A percentile compares a stretch with the other conserved stretches of the same genome.
phyloP scores from a whole-genome alignment of 1,140 invertebrate species.

The Bilobella aurantiaca region DNA sequence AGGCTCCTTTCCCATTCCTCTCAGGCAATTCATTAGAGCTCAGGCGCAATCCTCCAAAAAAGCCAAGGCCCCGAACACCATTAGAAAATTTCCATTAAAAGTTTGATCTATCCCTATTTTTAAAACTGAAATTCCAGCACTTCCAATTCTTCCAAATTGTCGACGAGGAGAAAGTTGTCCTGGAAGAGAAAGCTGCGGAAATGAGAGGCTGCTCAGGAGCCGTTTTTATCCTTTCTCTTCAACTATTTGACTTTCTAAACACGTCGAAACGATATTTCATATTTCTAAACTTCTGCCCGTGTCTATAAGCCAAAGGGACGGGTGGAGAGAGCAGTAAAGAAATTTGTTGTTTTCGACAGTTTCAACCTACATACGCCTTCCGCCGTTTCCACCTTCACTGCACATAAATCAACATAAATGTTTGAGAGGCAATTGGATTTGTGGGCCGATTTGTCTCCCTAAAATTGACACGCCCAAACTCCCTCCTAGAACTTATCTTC shows the following conservation, averaged over 20 bases:
- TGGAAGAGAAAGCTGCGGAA: too few species aligned
- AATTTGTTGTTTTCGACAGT: conserved; percentile 32
- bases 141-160: too few species aligned
- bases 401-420: conserved; percentile 35
- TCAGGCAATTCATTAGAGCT: conserved; percentile 2
- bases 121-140: too few species aligned
- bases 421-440: conserved; percentile 33
- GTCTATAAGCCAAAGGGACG: not conserved
- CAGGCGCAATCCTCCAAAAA: not conserved
- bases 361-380: conserved; percentile 4
- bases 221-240: too few species aligned
- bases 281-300: conserved; percentile 26
- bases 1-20: not conserved
- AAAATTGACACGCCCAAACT: conserved; percentile 33
- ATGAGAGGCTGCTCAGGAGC: too few species aligned
- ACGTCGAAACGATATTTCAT: conserved; percentile 21
- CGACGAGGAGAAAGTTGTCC: not conserved
- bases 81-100: too few species aligned
- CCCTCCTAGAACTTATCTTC: conserved; percentile 26
- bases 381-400: conserved; percentile 5
- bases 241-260: conserved; percentile 10
- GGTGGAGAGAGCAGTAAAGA: conserved; percentile 9
- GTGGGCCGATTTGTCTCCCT: conserved; percentile 35
- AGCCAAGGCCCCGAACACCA: not conserved
- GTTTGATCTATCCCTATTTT: too few species aligned